These are phyloP conservation scores for Thymelicus sylvestris DNA, from an alignment of 2,888 invertebrate species.

Conservation along the genomic window DNA sequence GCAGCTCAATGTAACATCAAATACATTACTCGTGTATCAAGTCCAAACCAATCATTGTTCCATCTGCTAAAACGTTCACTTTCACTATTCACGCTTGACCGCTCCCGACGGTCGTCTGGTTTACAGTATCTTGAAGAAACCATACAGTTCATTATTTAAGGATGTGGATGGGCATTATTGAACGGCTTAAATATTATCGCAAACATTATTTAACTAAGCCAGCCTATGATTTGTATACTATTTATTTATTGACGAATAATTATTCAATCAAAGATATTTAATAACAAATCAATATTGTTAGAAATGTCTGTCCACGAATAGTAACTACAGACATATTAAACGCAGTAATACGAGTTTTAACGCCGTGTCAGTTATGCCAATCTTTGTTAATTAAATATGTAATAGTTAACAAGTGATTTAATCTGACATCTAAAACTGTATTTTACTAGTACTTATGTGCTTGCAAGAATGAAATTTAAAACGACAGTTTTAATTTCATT, in stretches of 20 bases:
- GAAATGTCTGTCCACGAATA: not conserved
- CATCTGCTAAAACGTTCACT: slow-evolving; percentile 55
- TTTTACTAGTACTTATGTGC: slow-evolving; percentile 7
- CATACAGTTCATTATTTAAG: slow-evolving; percentile 4
- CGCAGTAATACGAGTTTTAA: slow-evolving; percentile 20
- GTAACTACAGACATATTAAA: slow-evolving; percentile 15
- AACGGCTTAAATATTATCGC: too few species aligned
- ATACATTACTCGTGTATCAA: slow-evolving; percentile 15
- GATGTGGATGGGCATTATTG: not conserved
- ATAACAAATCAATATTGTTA: slow-evolving; percentile 10
- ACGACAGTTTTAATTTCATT: too few species aligned
- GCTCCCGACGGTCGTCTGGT: slow-evolving; percentile 49
- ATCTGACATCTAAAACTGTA: slow-evolving; percentile 25
- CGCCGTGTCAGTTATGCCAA: slow-evolving; percentile 18
- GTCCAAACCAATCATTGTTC: slow-evolving; percentile 26
- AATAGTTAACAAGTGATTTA: slow-evolving; percentile 10
- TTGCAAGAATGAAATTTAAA: slow-evolving; percentile 4
- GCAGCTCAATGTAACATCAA: slow-evolving; percentile 5
- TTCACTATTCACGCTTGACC: slow-evolving; percentile 63
- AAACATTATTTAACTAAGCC: too few species aligned
- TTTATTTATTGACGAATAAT: not conserved
- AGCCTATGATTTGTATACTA: too few species aligned
- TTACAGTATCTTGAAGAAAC: slow-evolving; percentile 20
- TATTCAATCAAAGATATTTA: slow-evolving; percentile 8
- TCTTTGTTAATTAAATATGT: slow-evolving; percentile 24